Base-by-base conservation (phyloP, 2,797 vertebrate genomes). In the Morus bassanus region DNA sequence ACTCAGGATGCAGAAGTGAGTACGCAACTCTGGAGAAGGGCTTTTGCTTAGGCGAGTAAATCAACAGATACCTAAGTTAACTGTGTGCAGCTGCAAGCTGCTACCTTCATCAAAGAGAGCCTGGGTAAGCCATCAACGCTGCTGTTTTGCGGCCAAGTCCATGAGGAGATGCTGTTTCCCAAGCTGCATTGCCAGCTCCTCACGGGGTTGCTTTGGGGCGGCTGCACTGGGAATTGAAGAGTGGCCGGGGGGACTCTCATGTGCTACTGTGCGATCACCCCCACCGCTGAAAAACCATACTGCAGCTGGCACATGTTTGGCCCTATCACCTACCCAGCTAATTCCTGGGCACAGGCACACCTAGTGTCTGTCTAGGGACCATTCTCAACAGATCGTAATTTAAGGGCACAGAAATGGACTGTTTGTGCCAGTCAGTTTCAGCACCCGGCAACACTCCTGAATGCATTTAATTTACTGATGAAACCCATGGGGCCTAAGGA, bases 241-340 rank as follows among this genome's bases (percentile, higher is more conserved):
- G 39, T 6, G 30, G 45, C 1, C 1, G 33, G 22, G 39, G 33
- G 28, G 17, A 54, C 8, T 5, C 15, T 43, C 0, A 0, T 35
- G 21, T 4, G 4, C 13, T 9, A 28, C 22, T 65, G 33, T 6
- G 4, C 6, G 3, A 31, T 24, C 61, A 68, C 18, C 33, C 10
- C 11, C 33, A 31, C 22, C 0, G 1, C 57, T n/a, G 31, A 35
- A 41, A 87, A 72, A 51, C 7, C n/a, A 77, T 28, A 7, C 37
- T 28, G 63, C 68, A 37, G 56, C 56, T 46, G 15, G 50, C 14
- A 25, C 1, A 11, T 30, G n/a, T 59, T 33, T 45, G 56, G 33
- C 23, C 39, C 57, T 28, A 18, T 13, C 80, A 75, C 31, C 53
- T 13, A 24, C 19, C 31, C 70, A 88, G 2, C 30, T 10, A 18